Evolutionary conservation across 2,113 vertebrate genomes (phyloP).

Genomic region (Takifugu flavidus): DNA sequence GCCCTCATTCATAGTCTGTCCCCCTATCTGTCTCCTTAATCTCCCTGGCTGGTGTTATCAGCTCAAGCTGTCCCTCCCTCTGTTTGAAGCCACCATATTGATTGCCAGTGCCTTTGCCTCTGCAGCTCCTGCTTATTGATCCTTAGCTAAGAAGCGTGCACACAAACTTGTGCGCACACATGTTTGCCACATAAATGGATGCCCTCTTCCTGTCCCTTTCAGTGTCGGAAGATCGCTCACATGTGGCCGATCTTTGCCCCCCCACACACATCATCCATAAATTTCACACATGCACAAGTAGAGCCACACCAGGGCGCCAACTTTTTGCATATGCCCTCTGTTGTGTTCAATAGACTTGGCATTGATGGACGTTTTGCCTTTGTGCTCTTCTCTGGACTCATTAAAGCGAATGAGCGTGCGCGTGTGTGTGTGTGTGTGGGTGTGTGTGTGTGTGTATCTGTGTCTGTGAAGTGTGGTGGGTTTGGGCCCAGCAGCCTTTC

Average conservation of each 20-base stretch:
- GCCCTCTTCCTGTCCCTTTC: slow-evolving; percentile 11
- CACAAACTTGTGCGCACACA: slow-evolving; percentile 35
- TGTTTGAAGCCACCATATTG: slow-evolving; percentile 75
- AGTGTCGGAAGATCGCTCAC: neutral
- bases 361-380: slow-evolving; percentile 68
- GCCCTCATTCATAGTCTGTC: slow-evolving; percentile 50
- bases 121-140: slow-evolving; percentile 79
- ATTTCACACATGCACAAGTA: slow-evolving; percentile 21
- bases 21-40: slow-evolving; percentile 57
- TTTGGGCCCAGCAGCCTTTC: slow-evolving; percentile 32
- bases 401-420: slow-evolving; percentile 63
- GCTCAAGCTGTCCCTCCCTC: slow-evolving; percentile 58
- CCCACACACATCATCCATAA: slow-evolving; percentile 12
- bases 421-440: slow-evolving; percentile 27
- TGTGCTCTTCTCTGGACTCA: slow-evolving; percentile 62
- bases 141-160: slow-evolving; percentile 53
- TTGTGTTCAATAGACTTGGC: slow-evolving; percentile 64
- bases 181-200: slow-evolving; percentile 6
- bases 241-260: no score
- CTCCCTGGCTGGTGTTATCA: slow-evolving; percentile 60
- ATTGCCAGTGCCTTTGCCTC: slow-evolving; percentile 78
- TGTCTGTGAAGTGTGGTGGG: slow-evolving; percentile 46
- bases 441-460: slow-evolving; percentile 33
- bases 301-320: slow-evolving; percentile 23
- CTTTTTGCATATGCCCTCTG: slow-evolving; percentile 54